Conservation (phyloP, 1,140 invertebrate genomes). For the Monochamus saltuarius region DNA sequence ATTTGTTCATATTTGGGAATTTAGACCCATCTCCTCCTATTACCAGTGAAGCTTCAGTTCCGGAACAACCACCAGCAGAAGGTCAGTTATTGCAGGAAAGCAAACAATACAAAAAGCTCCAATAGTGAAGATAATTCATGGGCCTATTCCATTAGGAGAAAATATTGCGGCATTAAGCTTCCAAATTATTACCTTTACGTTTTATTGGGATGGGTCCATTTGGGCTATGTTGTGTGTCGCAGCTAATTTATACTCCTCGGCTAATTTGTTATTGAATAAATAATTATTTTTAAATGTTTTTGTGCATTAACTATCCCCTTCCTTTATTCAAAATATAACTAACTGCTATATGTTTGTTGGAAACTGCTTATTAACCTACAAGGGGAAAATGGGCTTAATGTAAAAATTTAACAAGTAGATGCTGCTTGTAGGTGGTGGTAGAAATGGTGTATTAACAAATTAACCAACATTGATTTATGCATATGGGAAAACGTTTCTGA, state of each 20-base stretch:
- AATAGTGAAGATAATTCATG: neutral
- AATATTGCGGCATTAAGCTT: neutral
- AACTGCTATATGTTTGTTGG: too few species aligned
- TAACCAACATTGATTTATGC: neutral
- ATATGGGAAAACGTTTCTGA: slow-evolving; percentile 1
- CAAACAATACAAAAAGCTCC: neutral
- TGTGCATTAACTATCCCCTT: too few species aligned
- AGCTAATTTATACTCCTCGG: neutral
- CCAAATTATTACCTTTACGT: neutral
- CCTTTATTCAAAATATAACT: too few species aligned
- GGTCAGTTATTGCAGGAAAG: neutral
- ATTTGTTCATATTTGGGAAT: slow-evolving; percentile 11
- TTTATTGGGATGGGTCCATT: neutral
- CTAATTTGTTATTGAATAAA: neutral
- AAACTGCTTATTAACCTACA: too few species aligned
- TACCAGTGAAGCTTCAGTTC: neutral
- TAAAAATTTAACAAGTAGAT: too few species aligned
- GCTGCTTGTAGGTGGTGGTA: too few species aligned
- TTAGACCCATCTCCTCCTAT: slow-evolving; percentile 1
- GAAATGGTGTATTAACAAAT: neutral
- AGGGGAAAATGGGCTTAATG: too few species aligned
- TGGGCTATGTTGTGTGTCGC: neutral
- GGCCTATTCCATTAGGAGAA: neutral
- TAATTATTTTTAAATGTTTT: too few species aligned
- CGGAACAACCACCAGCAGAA: slow-evolving; percentile 1